A percentile compares a stretch with the other conserved stretches of the same genome.
Evolutionary conservation across 2,797 vertebrate species (phyloP).

Genomic region (Telmatherina bonti): DNA sequence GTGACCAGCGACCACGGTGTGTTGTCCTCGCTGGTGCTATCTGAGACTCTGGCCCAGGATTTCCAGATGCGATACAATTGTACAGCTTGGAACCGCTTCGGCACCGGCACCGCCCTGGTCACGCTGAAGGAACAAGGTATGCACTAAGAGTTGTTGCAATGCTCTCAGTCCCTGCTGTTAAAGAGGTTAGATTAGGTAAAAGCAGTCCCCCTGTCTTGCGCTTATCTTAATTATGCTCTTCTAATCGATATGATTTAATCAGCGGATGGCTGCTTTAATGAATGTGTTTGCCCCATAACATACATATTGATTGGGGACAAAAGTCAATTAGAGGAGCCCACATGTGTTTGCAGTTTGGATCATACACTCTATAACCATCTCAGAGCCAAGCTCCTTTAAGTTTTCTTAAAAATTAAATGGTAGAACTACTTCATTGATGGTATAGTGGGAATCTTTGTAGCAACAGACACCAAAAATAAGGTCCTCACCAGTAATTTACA

Average conservation of each 20-base stretch:
- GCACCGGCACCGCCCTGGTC: conserved; percentile 75
- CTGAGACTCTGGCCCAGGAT: conserved; percentile 86
- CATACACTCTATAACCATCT: conserved; percentile 58
- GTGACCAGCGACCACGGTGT: conserved; percentile 85
- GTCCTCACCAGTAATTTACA: conserved; percentile 82
- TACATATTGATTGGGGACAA: conserved; percentile 80
- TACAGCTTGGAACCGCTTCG: conserved; percentile 81
- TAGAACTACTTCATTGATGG: conserved; percentile 28
- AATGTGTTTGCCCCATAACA: conserved; percentile 82
- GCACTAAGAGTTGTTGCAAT: conserved; percentile 14
- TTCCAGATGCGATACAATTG: conserved; percentile 84
- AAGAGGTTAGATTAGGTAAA: conserved; percentile 56
- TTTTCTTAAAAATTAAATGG: conserved; percentile 64
- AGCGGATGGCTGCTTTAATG: conserved; percentile 84
- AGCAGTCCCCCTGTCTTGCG: conserved; percentile 48
- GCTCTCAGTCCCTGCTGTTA: conserved; percentile 32
- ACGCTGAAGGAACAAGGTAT: conserved; percentile 80
- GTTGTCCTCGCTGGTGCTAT: conserved; percentile 88
- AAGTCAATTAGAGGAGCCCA: conserved; percentile 79
- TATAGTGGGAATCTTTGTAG: conserved; percentile 66
- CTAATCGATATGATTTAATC: conserved; percentile 85
- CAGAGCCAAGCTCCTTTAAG: conserved; percentile 46
- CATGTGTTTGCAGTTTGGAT: conserved; percentile 63
- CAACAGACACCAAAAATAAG: conserved; percentile 79
- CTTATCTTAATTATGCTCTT: conserved; percentile 85